These are phyloP conservation scores for Paramisgurnus dabryanus DNA, from an alignment of 2,113 vertebrate species.

Conservation along the genomic window DNA sequence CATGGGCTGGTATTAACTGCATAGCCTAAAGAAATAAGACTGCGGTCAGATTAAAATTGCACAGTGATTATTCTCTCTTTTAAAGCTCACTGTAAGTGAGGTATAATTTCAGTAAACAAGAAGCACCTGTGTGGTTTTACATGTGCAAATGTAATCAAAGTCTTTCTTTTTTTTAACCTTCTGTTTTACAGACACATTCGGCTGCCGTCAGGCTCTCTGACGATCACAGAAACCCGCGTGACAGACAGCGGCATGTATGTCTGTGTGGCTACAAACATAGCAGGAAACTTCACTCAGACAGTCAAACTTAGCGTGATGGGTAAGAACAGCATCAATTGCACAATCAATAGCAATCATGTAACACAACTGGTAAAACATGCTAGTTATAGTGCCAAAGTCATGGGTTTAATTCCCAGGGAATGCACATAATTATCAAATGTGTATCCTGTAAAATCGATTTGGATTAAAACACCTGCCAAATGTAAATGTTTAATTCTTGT, in stretches of 20 bases:
- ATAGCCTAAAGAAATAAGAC: conserved; percentile 42
- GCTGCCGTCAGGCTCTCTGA: conserved; percentile 91
- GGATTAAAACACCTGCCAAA: too few relatives aligned
- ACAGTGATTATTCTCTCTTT: conserved; percentile 57
- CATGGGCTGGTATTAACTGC: background rate
- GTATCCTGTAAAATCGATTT: too few relatives aligned
- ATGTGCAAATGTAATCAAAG: background rate
- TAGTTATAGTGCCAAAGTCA: too few relatives aligned
- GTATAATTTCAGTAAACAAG: conserved; percentile 61
- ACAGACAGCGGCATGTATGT: conserved; percentile 88
- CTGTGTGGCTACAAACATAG: conserved; percentile 94
- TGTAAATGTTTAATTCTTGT: too few relatives aligned
- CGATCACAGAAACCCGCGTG: conserved; percentile 82
- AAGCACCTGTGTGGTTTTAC: conserved; percentile 51
- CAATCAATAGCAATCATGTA: too few relatives aligned
- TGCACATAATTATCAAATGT: too few relatives aligned
- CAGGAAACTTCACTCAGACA: conserved; percentile 87
- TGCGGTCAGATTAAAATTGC: conserved; percentile 63
- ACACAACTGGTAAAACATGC: too few relatives aligned
- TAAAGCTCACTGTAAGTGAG: conserved; percentile 51
- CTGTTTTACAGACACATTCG: conserved; percentile 81
- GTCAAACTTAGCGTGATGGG: conserved; percentile 85
- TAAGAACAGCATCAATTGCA: conserved; percentile 65
- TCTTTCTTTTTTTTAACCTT: background rate
- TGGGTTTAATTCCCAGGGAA: too few relatives aligned